These are phyloP conservation scores for Nanorana parkeri DNA, from an alignment of 2,113 vertebrate species.

Conservation along the genomic window DNA sequence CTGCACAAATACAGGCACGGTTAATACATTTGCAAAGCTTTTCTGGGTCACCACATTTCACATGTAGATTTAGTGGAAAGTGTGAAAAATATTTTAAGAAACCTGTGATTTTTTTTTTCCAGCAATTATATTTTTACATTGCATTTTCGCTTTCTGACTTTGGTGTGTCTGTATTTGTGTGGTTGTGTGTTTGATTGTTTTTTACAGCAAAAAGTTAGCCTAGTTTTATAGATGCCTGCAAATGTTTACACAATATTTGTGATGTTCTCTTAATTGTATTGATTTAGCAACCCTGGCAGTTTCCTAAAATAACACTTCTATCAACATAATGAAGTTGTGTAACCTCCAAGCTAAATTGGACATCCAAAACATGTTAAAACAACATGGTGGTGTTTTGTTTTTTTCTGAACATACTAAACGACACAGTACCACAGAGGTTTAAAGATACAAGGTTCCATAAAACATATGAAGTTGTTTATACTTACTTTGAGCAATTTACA, in stretches of 20 bases:
- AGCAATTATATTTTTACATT: too few species aligned
- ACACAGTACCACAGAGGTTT: background rate
- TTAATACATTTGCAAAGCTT: background rate
- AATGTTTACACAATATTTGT: background rate
- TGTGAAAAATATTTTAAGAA: background rate
- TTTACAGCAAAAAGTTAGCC: too few species aligned
- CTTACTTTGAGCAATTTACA: slow-evolving; percentile 98
- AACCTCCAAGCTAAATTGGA: background rate
- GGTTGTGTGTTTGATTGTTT: too few species aligned
- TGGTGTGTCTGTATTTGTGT: too few species aligned
- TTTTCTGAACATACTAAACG: background rate
- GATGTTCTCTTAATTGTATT: background rate
- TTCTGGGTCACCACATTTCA: slow-evolving; percentile 25
- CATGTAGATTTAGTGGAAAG: slow-evolving; percentile 4
- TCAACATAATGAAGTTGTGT: background rate
- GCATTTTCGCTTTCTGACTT: too few species aligned
- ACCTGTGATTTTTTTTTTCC: too few species aligned
- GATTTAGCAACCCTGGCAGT: background rate
- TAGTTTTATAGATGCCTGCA: too few species aligned
- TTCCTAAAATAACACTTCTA: background rate
- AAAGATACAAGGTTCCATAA: background rate
- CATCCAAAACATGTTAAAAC: background rate
- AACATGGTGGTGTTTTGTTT: background rate
- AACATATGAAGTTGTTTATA: slow-evolving; percentile 28
- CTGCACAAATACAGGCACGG: background rate